Evolutionary conservation across 2,113 vertebrate genomes (phyloP), one percentile per base, ranked within the genome.

Genomic region (Geococcyx californianus): DNA sequence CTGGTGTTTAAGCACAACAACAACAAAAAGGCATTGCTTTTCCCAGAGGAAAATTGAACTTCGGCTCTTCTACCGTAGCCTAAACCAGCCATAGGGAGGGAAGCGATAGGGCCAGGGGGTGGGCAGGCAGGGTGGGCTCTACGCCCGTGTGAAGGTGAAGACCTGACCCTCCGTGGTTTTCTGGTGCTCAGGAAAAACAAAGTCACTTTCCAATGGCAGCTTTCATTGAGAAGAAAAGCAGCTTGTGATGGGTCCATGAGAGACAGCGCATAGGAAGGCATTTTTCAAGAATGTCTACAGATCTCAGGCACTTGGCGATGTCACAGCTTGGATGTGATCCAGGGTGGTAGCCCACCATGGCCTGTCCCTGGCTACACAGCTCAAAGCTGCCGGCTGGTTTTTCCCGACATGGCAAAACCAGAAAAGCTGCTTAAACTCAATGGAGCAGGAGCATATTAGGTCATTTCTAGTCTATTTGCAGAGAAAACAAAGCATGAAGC

Each of bases 381-480:
- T 83, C 75, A 16, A 19, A 67, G 15, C 54, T 72, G 34, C 66
- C 3, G 25, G 40, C 40, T 77, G 28, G 13, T 5, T 47, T 84
- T 59, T 23, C 62, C 45, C 40, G 67, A 83, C 45, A 24, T 33
- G 54, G 92, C 67, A 92, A 88, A 62, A 80, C 49, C 67, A 93
- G 63, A 84, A 89, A 96, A 90, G 36, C 58, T 82, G 82, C 82
- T 83, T 73, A 88, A 90, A 55, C 74, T 91, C 49, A 68, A 82
- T 16, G 38, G 79, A 89, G 70, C 44, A 64, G 74, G 69, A 95
- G 78, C 62, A 45, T 9, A 40, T 83, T 82, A 93, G 90, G 87
- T 95, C 90, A 90, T 58, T 94, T 79, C 74, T 94, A 25, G 74
- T 73, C 69, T 95, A 68, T 94, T 79, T 96, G 74, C 84, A 91